Conservation (phyloP, 2,113 vertebrate genomes). For the Cynocephalus volans region DNA sequence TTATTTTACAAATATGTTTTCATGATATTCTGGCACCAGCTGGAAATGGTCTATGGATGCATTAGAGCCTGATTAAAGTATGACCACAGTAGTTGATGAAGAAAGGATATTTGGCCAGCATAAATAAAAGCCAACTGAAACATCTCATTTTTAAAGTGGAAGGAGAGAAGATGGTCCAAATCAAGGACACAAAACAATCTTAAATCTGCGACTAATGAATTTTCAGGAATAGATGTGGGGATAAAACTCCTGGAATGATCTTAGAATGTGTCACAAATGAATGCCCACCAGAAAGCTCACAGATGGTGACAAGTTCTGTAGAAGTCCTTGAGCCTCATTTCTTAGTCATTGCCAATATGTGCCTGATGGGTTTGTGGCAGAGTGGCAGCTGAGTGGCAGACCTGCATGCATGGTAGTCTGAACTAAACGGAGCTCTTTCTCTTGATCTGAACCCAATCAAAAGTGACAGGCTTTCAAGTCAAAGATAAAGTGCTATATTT, state of each 20-base stretch:
- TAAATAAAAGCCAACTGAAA: not conserved
- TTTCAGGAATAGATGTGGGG: not conserved
- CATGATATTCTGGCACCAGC: not conserved
- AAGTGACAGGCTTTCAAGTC: not conserved
- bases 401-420: not conserved
- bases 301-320: not conserved
- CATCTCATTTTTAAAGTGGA: not conserved
- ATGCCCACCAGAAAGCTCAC: not conserved
- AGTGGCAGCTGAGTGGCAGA: not conserved
- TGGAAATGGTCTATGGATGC: not conserved
- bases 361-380: not conserved
- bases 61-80: not conserved
- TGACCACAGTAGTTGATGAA: not conserved
- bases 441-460: not conserved
- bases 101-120: not conserved
- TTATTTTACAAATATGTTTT: slow-evolving; percentile 15
- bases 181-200: not conserved
- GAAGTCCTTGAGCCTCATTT: not conserved
- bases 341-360: too few species aligned
- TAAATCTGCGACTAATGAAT: not conserved
- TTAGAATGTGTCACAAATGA: not conserved
- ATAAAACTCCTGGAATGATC: not conserved
- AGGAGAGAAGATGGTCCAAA: not conserved
- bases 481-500: not conserved
- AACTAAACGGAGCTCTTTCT: not conserved